Evolutionary conservation across 2,888 invertebrate genomes (phyloP), one percentile per base, ranked within the genome.

Genomic region (Sarcophaga carnaria): DNA sequence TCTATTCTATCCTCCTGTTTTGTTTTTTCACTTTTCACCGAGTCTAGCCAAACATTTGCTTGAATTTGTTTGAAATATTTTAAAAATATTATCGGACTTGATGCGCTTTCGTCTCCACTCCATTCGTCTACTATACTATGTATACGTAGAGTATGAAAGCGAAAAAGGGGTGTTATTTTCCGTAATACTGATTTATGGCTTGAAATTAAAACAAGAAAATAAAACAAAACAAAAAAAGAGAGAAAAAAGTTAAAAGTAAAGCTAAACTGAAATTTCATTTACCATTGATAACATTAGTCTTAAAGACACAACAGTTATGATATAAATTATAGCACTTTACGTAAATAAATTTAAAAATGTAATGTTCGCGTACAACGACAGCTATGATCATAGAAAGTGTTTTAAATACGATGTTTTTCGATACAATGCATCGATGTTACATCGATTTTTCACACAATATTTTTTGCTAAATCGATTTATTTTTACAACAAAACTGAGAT

Each of bases 121-220:
- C n/a, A 17, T 17, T n/a, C 25, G 4, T 72, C n/a, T 17, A 27
- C 66, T 60, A 22, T 17, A 27, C 63, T 64, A 64, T 70, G n/a
- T 59, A 6, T 59, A 14, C 17, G 17, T 74, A 47, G 70, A 67
- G 69, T 45, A 64, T 63, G 64, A 69, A 69, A 37, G 0, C 14
- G 17, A n/a, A 64, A 72, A 85, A 85, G 70, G 88, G 83, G 83
- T 88, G 85, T 60, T 80, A 75, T 78, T 83, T 83, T 54, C 70
- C 49, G 74, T 88, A 85, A 83, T 88, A 80, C 88, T 88, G 85
- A 88, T 85, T 88, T 88, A 88, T 88, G 82, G 70, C 78, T 66
- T 45, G 74, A 66, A 75, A 75, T 49, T 49, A 83, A 74, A 54
- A 54, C 54, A 54, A 37, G 14, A 72, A 78, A 82, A 49, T 10